Conservation (phyloP, 1,140 invertebrate species). For the Tribolium madens region DNA sequence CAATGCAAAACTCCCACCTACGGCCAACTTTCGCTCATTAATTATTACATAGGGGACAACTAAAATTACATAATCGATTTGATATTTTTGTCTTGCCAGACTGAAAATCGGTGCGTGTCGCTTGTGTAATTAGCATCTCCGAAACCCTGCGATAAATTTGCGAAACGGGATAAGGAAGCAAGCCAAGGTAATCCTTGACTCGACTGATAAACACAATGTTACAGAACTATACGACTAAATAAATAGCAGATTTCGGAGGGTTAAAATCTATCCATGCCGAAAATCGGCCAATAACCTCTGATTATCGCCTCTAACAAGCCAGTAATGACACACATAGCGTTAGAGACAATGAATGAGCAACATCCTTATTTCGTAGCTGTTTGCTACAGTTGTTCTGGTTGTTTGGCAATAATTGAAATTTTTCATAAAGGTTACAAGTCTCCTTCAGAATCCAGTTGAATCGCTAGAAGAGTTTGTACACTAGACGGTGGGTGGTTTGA, state of each 20-base stretch:
- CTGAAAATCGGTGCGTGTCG: slow-evolving; percentile 1
- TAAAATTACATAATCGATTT: slow-evolving; percentile 47
- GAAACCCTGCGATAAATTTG: background rate
- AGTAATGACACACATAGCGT: slow-evolving; percentile 43
- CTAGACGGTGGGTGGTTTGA: slow-evolving; percentile 1
- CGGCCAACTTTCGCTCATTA: slow-evolving; percentile 53
- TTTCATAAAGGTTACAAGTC: slow-evolving; percentile 19
- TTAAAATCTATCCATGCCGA: background rate
- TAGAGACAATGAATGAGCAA: slow-evolving; percentile 48
- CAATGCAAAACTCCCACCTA: slow-evolving; percentile 50
- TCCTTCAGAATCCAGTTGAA: background rate
- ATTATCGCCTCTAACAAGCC: slow-evolving; percentile 41
- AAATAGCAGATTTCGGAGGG: background rate
- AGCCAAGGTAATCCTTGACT: slow-evolving; percentile 10
- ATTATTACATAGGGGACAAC: slow-evolving; percentile 52
- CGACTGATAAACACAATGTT: slow-evolving; percentile 3
- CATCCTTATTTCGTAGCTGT: slow-evolving; percentile 47
- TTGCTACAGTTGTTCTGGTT: slow-evolving; percentile 23
- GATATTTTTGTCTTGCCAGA: slow-evolving; percentile 32
- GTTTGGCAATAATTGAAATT: slow-evolving; percentile 22
- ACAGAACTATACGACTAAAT: background rate
- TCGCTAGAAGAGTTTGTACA: background rate
- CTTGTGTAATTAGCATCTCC: background rate
- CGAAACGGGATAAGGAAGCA: slow-evolving; percentile 3
- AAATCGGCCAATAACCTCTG: slow-evolving; percentile 43